Percentiles rank a stretch among this genome's conserved stretches.
These are phyloP conservation scores for Oryzias melastigma DNA, from an alignment of 2,113 vertebrate species.

Conservation along the genomic window DNA sequence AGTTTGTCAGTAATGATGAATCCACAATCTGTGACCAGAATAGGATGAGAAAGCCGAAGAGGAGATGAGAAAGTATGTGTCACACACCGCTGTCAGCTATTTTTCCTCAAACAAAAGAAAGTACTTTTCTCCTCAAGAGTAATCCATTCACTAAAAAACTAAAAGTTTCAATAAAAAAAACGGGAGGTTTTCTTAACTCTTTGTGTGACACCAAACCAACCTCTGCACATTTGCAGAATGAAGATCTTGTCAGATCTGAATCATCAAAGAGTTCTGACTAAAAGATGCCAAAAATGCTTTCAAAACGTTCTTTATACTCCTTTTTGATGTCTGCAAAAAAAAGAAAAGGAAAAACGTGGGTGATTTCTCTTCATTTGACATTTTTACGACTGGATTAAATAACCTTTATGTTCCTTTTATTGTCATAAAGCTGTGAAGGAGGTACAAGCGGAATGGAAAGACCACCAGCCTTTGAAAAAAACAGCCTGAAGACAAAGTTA, in stretches of 20 bases:
- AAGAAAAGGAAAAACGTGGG: slow-evolving; percentile 18
- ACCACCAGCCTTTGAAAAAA: slow-evolving; percentile 20
- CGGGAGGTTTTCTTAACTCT: background rate
- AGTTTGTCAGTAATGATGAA: slow-evolving; percentile 28
- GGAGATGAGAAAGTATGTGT: slow-evolving; percentile 41
- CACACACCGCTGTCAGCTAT: slow-evolving; percentile 38
- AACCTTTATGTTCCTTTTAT: slow-evolving; percentile 1
- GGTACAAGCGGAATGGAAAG: slow-evolving; percentile 2
- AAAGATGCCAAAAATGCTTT: slow-evolving; percentile 9
- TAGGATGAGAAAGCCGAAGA: slow-evolving; percentile 39
- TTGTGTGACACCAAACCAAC: slow-evolving; percentile 20
- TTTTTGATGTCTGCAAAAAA: slow-evolving; percentile 28
- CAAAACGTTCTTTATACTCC: slow-evolving; percentile 42
- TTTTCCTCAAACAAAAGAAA: slow-evolving; percentile 4
- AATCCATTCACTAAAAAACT: background rate
- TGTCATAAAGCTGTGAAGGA: slow-evolving; percentile 1
- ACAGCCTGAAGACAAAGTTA: slow-evolving; percentile 18
- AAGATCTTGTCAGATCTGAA: slow-evolving; percentile 28
- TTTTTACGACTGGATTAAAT: slow-evolving; percentile 29
- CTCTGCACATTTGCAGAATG: slow-evolving; percentile 35
- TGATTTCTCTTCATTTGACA: slow-evolving; percentile 40
- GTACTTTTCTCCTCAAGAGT: too few relatives aligned
- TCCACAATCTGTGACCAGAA: slow-evolving; percentile 34
- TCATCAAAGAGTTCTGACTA: slow-evolving; percentile 26
- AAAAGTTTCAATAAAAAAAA: background rate